Base-by-base conservation (phyloP, 2,888 invertebrate genomes). In the Megastigmus dorsalis region DNA sequence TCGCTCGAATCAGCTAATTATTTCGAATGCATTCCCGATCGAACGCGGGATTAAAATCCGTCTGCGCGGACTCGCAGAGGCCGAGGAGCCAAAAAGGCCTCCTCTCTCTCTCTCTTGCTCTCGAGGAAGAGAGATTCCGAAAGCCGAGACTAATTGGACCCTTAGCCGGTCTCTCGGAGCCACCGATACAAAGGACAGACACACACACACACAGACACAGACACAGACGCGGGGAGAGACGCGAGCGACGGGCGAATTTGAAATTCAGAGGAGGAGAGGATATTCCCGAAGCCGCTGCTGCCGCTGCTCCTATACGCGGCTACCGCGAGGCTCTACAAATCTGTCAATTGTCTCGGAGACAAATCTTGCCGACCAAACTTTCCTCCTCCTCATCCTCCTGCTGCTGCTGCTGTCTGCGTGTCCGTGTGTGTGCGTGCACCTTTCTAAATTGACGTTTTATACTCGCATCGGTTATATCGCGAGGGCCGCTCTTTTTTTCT, bases 101-200 rank as follows among this genome's bases (percentile, higher is more conserved):
- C 84, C 84, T 83, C 84, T n/a, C n/a, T n/a, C 70, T 81, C 82
- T 83, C 78, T 80, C 80, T 80, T 20, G 20, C 30, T 33, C 79
- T 80, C 81, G 78, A 79, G n/a, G n/a, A n/a, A n/a, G 80, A 80
- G 81, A 83, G 82, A 83, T 83, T 83, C 84, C 84, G 84, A 84
- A 86, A 84, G 84, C 85, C 85, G 83, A 84, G 88, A 87, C 88
- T 88, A 88, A 88, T 88, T 88, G 88, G 88, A 83, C 84, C 85
- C 85, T 86, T 84, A 84, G 81, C 82, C 77, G 63, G 79, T 77
- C n/a, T n/a, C n/a, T n/a, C 79, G 79, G 65, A 28, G 74, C 75
- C 26, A 57, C 23, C 81, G 81, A 81, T 80, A 82, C 81, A 81
- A 78, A 75, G 77, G 75, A 77, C 50, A 77, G 70, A 74, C 71